Evolutionary conservation across 2,888 invertebrate genomes (phyloP).

Genomic region (Mimachlamys varia): DNA sequence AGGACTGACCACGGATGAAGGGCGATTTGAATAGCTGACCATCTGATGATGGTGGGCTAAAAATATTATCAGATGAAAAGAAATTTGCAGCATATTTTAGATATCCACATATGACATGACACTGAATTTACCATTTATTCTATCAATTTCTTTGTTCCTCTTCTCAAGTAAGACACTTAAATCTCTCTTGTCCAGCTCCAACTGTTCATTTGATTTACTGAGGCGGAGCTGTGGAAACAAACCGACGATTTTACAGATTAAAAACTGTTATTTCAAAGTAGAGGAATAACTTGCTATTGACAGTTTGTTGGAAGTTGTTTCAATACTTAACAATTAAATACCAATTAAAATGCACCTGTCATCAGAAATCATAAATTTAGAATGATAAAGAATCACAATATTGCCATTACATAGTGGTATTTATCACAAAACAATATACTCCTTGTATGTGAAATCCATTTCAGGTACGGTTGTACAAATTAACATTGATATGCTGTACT

Average conservation of each 20-base stretch:
- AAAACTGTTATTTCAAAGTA: background rate
- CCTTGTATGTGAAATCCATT: too few species aligned
- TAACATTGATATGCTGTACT: background rate
- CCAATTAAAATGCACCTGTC: too few species aligned
- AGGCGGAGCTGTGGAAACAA: constrained; percentile 62
- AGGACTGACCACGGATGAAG: too few species aligned
- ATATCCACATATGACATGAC: background rate
- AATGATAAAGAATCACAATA: too few species aligned
- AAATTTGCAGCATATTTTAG: background rate
- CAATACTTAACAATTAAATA: too few species aligned
- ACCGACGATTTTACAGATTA: background rate
- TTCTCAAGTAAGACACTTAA: constrained; percentile 73
- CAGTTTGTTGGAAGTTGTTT: too few species aligned
- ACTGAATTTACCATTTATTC: constrained; percentile 72
- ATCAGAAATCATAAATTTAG: background rate
- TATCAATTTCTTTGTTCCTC: constrained; percentile 75
- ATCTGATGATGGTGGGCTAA: too few species aligned
- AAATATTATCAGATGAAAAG: background rate
- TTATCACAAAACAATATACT: too few species aligned
- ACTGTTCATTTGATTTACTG: constrained; percentile 68
- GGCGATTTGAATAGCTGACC: too few species aligned
- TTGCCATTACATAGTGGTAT: too few species aligned
- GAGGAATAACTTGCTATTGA: too few species aligned
- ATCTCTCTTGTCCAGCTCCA: constrained; percentile 77
- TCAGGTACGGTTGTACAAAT: too few species aligned